Percentiles rank a stretch among this genome's conserved stretches.
Evolutionary conservation across 2,888 invertebrate genomes (phyloP).

Genomic region (Zhengitettix transpicula): DNA sequence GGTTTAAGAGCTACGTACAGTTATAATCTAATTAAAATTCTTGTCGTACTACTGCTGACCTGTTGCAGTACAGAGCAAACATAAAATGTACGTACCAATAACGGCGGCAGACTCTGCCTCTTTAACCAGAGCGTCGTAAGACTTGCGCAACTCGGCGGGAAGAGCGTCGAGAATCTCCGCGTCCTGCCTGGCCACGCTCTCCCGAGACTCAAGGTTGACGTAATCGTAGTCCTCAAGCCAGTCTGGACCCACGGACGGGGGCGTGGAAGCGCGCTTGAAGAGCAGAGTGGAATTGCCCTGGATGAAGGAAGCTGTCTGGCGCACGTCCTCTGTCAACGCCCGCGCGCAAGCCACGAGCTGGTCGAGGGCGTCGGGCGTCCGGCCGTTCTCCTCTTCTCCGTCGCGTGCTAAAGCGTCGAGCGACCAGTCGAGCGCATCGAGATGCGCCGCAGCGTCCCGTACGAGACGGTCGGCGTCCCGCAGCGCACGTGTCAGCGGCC

Average conservation of each 20-base stretch:
- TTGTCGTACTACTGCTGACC: too few species aligned
- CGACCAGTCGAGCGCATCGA: conserved; percentile 67
- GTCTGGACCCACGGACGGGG: conserved; percentile 32
- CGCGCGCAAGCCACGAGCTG: conserved; percentile 75
- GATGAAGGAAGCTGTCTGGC: conserved; percentile 79
- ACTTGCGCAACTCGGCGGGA: conserved; percentile 51
- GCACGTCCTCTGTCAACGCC: conserved; percentile 74
- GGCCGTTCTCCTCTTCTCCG: conserved; percentile 19
- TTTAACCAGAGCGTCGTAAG: conserved; percentile 57
- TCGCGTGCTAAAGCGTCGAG: conserved; percentile 41
- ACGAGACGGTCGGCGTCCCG: conserved; percentile 65
- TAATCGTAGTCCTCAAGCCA: conserved; percentile 83
- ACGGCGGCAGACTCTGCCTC: conserved; percentile 27
- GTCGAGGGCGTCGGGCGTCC: conserved; percentile 64
- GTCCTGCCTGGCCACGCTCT: conserved; percentile 50
- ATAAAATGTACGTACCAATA: not conserved
- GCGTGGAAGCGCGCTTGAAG: conserved; percentile 44
- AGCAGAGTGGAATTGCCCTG: conserved; percentile 65
- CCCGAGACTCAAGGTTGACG: conserved; percentile 62
- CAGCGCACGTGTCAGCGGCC: conserved; percentile 62
- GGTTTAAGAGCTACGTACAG: too few species aligned
- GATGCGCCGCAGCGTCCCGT: conserved; percentile 53
- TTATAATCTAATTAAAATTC: too few species aligned
- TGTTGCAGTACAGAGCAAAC: too few species aligned
- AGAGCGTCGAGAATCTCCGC: conserved; percentile 55